These are phyloP conservation scores for Melanocharis versteri DNA, from an alignment of 2,113 vertebrate species.

Conservation along the genomic window DNA sequence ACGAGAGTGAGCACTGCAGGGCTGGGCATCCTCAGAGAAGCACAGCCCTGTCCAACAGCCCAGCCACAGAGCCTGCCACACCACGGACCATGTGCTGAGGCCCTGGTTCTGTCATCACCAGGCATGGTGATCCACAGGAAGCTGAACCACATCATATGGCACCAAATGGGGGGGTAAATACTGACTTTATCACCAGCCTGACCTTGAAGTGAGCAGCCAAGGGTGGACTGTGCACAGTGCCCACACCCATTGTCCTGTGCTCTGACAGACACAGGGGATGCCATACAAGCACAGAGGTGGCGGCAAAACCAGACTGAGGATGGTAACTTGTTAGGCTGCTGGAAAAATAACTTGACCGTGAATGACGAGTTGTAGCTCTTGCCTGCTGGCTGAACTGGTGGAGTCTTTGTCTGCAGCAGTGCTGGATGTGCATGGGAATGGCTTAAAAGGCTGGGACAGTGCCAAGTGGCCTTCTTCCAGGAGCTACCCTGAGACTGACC, in stretches of 20 bases:
- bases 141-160: not conserved
- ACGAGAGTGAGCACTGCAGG: accelerated
- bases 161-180: not conserved
- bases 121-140: not conserved
- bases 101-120: not conserved
- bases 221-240: not conserved
- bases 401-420: not conserved
- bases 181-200: not conserved
- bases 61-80: not conserved
- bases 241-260: not conserved
- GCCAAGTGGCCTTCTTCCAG: not conserved
- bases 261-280: not conserved
- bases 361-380: not conserved
- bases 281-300: not conserved
- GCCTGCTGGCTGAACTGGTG: not conserved
- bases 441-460: not conserved
- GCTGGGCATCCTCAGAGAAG: not conserved
- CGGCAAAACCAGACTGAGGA: not conserved
- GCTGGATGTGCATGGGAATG: not conserved
- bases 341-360: not conserved
- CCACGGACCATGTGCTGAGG: not conserved
- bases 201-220: not conserved
- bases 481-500: not conserved
- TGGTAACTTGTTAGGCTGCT: not conserved
- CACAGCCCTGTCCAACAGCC: not conserved